Percentiles rank a stretch among this genome's conserved stretches.
These are phyloP conservation scores for Horisme vitalbata DNA, from an alignment of 2,888 invertebrate species.

Conservation along the genomic window DNA sequence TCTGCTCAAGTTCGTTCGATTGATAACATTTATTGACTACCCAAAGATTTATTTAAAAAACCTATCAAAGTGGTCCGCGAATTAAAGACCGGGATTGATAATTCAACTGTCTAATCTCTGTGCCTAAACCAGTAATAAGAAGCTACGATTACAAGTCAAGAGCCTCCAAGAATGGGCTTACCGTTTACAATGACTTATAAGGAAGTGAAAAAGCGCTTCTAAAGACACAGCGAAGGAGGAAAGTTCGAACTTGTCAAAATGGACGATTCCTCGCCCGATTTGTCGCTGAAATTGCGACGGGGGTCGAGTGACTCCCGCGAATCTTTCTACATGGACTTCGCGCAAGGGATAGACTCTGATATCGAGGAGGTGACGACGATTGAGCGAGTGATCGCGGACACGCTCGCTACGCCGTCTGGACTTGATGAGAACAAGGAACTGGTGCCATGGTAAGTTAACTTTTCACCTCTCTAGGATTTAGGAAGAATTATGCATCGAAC, in stretches of 20 bases:
- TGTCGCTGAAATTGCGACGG: conserved; percentile 92
- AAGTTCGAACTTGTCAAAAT: too few species aligned
- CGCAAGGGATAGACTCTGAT: conserved; percentile 94
- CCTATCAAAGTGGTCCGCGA: background rate
- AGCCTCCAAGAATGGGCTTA: conserved; percentile 25
- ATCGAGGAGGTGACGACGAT: conserved; percentile 92
- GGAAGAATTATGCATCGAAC: too few species aligned
- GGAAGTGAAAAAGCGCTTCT: conserved; percentile 7
- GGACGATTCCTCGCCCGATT: conserved; percentile 92
- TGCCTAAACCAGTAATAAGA: conserved; percentile 38
- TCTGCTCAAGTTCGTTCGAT: too few species aligned
- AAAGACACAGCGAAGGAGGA: conserved; percentile 35
- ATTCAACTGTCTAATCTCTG: conserved; percentile 5
- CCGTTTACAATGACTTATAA: conserved; percentile 16
- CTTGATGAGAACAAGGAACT: conserved; percentile 76
- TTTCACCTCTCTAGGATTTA: background rate
- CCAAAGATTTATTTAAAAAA: too few species aligned
- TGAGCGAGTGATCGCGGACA: conserved; percentile 80
- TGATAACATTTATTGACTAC: too few species aligned
- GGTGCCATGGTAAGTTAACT: conserved; percentile 67
- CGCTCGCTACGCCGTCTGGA: conserved; percentile 76
- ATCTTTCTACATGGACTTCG: conserved; percentile 95
- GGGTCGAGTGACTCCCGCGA: conserved; percentile 94
- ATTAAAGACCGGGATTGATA: too few species aligned
- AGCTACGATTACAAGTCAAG: conserved; percentile 43